Conservation (phyloP, 2,797 vertebrate genomes). For the Dendrocincla tyrannina region DNA sequence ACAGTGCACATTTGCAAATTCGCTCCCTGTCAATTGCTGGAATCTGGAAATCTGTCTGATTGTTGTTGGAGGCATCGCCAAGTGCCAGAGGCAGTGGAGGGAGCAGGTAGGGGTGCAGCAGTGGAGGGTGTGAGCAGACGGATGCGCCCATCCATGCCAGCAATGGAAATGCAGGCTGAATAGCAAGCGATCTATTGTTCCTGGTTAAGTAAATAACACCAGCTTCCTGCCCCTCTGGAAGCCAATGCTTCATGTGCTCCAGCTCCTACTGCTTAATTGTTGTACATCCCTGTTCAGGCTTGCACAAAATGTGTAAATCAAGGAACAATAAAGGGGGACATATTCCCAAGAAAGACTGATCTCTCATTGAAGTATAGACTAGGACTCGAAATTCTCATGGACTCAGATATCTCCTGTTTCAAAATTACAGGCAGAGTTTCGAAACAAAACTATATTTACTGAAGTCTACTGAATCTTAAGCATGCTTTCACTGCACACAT, state of each 20-base stretch:
- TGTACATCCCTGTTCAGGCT: neutral
- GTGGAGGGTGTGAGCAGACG: neutral
- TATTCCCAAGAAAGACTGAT: neutral
- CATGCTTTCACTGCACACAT: neutral
- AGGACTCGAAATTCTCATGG: neutral
- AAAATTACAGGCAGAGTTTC: neutral
- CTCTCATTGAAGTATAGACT: neutral
- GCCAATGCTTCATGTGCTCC: neutral
- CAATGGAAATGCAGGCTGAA: neutral
- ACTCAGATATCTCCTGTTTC: neutral
- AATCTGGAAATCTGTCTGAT: slow-evolving; percentile 33
- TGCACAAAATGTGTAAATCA: neutral
- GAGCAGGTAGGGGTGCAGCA: slow-evolving; percentile 39
- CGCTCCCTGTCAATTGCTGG: slow-evolving; percentile 2
- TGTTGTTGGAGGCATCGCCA: neutral
- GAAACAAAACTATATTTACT: neutral
- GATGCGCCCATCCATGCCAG: neutral
- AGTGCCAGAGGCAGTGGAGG: neutral
- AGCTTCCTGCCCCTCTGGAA: slow-evolving; percentile 11
- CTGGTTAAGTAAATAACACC: neutral
- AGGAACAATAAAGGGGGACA: neutral
- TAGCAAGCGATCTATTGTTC: slow-evolving; percentile 1
- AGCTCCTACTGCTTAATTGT: neutral
- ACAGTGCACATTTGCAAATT: slow-evolving; percentile 24
- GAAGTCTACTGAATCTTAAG: neutral